Evolutionary conservation across 2,113 vertebrate genomes (phyloP), one percentile per base, ranked within the genome.

Genomic region (Larimichthys polyactis): DNA sequence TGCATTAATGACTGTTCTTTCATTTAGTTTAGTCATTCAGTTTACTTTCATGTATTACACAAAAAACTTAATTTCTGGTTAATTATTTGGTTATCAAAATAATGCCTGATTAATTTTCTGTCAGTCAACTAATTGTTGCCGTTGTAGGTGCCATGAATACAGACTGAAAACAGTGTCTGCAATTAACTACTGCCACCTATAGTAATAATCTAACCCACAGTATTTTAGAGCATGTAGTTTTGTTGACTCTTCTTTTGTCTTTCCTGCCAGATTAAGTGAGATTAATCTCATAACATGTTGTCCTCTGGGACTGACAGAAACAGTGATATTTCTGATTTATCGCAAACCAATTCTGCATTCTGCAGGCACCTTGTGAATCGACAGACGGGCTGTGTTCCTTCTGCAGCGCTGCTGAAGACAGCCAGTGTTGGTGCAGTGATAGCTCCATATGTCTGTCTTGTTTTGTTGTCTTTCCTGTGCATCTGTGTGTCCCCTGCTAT

Each of bases 401-500:
- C 74, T 81, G 58, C 19, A 60, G 36, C 64, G 49, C 81, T 79
- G 51, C 36, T 71, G 58, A 84, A 72, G 76, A 76, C 70, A 58
- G 19, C 79, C 73, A 48, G 74, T 63, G 54, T 75, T 48, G 15
- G 65, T 69, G 64, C 55, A 48, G 59, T 3, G 17, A 80, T 69
- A 12, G n/a, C 77, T 76, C 77, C 59, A n/a, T 86, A 69, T 82
- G 82, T 60, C 57, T 71, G 68, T 60, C 71, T 40, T 76, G 43
- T 22, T 69, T 72, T 65, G 66, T 60, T 76, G 75, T 83, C 81
- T 63, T 63, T 67, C 75, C 5, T 57, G 14, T 84, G 76, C 87
- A 84, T 88, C 79, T 79, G 89, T 73, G 79, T 71, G 60, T 78
- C 59, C 78, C 75, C 27, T 17, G 54, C 59, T 32, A 83, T 65